phyloP scores from a whole-genome alignment of 2,888 invertebrate genomes.

The Hydraecia micacea region DNA sequence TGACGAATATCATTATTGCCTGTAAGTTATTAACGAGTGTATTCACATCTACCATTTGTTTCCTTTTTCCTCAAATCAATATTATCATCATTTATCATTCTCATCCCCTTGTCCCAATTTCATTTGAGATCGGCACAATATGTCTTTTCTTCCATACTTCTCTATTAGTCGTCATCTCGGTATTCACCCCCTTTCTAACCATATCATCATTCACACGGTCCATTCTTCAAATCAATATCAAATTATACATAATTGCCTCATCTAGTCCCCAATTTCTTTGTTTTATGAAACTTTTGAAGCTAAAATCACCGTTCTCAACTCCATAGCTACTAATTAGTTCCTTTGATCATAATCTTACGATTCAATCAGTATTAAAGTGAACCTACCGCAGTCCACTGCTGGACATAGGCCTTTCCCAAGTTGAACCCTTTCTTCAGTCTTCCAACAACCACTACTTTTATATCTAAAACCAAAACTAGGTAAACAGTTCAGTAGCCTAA shows the following conservation, averaged over 20 bases:
- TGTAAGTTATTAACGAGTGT: neutral
- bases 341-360: neutral
- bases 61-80: constrained; percentile 22
- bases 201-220: neutral
- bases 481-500: no score
- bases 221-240: constrained; percentile 10
- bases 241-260: neutral
- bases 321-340: neutral
- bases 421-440: neutral
- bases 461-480: neutral
- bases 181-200: neutral
- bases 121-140: neutral
- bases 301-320: no score
- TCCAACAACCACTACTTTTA: neutral
- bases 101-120: neutral
- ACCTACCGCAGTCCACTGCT: neutral
- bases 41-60: neutral
- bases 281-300: neutral
- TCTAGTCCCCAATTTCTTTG: neutral
- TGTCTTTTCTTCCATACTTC: neutral
- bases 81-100: neutral
- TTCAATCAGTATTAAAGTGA: neutral
- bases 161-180: neutral
- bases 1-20: neutral
- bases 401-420: neutral